These are phyloP conservation scores for Apamea monoglypha DNA, from an alignment of 2,888 invertebrate genomes.

Conservation along the genomic window DNA sequence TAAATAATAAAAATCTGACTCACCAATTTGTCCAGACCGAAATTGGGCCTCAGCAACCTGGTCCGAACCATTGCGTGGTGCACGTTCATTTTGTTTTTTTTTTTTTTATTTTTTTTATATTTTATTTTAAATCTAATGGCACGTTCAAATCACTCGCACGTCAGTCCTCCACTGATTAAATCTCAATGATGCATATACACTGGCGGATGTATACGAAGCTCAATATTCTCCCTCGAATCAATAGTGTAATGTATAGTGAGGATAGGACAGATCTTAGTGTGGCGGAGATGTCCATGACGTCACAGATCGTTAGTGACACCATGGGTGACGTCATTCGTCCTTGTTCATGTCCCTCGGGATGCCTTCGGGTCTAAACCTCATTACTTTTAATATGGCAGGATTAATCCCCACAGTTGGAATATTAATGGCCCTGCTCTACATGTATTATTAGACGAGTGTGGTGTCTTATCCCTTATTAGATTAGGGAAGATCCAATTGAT, in stretches of 20 bases:
- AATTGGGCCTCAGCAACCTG: constrained; percentile 74
- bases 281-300: constrained; percentile 84
- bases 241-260: constrained; percentile 79
- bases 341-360: constrained; percentile 71
- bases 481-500: constrained; percentile 55
- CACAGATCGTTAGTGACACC: constrained; percentile 84
- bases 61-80: constrained; percentile 80
- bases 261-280: constrained; percentile 75
- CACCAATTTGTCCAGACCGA: constrained; percentile 80
- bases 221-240: constrained; percentile 72
- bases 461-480: constrained; percentile 44
- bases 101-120: constrained; percentile 63
- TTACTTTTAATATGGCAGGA: constrained; percentile 69
- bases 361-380: constrained; percentile 69
- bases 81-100: constrained; percentile 78
- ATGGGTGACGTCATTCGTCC: constrained; percentile 85
- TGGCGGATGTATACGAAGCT: constrained; percentile 69
- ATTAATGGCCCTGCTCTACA: constrained; percentile 54
- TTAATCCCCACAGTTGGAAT: constrained; percentile 58
- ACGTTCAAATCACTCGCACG: constrained; percentile 79
- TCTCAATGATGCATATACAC: constrained; percentile 77
- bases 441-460: constrained; percentile 13
- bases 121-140: constrained; percentile 68
- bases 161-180: constrained; percentile 77
- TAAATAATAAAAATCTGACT: constrained; percentile 65